A percentile compares a stretch with the other conserved stretches of the same genome.
These are phyloP conservation scores for Oxycera nigricornis DNA, from an alignment of 2,888 invertebrate genomes.

Conservation along the genomic window DNA sequence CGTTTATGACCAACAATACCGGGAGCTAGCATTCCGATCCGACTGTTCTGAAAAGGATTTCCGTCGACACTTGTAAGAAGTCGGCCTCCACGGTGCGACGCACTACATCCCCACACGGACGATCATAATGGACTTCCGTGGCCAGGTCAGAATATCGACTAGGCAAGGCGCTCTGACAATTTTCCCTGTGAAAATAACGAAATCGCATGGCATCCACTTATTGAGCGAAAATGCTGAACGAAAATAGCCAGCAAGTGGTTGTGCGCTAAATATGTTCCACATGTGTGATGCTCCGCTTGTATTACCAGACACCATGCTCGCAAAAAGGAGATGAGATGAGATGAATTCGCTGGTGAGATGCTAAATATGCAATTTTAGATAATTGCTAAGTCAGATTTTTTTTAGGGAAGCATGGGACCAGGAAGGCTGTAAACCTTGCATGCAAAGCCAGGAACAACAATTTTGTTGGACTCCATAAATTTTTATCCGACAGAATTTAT, in stretches of 20 bases:
- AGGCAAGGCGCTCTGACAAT: not conserved
- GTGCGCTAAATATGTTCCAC: not conserved
- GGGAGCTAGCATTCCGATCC: not conserved
- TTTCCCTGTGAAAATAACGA: not conserved
- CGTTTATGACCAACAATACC: not conserved
- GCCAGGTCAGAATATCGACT: not conserved
- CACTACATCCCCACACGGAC: not conserved
- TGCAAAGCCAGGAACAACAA: too few relatives aligned
- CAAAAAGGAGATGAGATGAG: too few relatives aligned
- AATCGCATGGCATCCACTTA: not conserved
- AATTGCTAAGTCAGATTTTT: too few relatives aligned
- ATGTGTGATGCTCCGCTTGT: not conserved
- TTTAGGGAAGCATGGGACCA: too few relatives aligned
- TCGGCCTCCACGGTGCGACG: not conserved
- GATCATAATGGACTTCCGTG: not conserved
- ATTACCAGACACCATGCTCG: too few relatives aligned
- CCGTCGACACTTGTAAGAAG: not conserved
- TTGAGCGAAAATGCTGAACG: not conserved
- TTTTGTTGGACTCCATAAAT: too few relatives aligned
- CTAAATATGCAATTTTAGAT: too few relatives aligned
- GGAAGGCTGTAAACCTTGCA: too few relatives aligned
- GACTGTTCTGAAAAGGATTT: not conserved
- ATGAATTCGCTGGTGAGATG: too few relatives aligned
- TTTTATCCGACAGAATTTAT: too few relatives aligned
- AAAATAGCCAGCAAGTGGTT: slow-evolving; percentile 23